Percentiles rank a stretch among this genome's conserved stretches.
These are phyloP conservation scores for Opisthograptis luteolata DNA, from an alignment of 2,888 invertebrate species.

Conservation along the genomic window DNA sequence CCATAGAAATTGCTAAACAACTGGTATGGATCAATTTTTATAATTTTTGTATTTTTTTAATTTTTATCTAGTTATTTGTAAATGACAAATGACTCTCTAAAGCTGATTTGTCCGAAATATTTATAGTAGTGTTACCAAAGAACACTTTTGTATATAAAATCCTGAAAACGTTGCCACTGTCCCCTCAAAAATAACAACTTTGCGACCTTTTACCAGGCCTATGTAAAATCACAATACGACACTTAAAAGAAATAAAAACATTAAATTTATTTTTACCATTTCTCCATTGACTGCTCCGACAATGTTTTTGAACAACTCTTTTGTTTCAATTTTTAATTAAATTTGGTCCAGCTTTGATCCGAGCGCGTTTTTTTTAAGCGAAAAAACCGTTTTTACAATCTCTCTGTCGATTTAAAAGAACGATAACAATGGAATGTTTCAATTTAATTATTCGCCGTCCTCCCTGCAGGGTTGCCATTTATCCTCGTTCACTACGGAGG, in stretches of 20 bases:
- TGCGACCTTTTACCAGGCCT: background rate
- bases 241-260: too few species aligned
- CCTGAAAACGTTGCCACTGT: too few species aligned
- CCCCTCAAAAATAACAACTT: too few species aligned
- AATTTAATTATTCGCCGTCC: constrained; percentile 44
- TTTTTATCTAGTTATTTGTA: too few species aligned
- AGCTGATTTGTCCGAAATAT: too few species aligned
- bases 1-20: too few species aligned
- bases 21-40: too few species aligned
- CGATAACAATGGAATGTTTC: constrained; percentile 45
- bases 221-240: background rate
- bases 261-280: background rate
- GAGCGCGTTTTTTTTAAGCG: constrained; percentile 30
- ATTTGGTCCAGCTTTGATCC: constrained; percentile 30
- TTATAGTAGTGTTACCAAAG: too few species aligned
- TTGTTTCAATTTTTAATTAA: constrained; percentile 39
- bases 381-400: constrained; percentile 36
- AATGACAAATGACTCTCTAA: too few species aligned
- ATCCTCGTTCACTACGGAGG: constrained; percentile 20
- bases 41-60: too few species aligned
- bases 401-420: constrained; percentile 37
- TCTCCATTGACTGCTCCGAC: constrained; percentile 12
- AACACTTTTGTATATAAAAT: too few species aligned
- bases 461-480: constrained; percentile 19
- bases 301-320: constrained; percentile 21